Evolutionary conservation across 2,888 invertebrate species (phyloP).

Genomic region (Napeogenes inachia): DNA sequence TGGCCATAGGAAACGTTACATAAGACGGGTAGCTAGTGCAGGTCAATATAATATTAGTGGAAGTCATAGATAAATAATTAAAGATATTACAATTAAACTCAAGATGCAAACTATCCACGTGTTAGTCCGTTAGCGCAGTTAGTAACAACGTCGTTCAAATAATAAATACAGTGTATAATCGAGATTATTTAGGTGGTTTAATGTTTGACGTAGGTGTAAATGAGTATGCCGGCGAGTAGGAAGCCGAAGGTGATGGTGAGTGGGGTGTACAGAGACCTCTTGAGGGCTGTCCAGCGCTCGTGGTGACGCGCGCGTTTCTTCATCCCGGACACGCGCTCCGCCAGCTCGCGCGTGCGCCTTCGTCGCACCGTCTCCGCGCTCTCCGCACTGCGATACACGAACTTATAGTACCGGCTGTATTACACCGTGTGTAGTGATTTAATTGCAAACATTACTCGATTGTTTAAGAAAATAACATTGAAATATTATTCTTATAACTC

Average conservation of each 20-base stretch:
- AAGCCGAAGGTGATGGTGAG: slow-evolving; percentile 83
- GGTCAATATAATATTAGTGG: neutral
- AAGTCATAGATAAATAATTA: no score
- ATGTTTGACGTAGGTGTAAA: slow-evolving; percentile 77
- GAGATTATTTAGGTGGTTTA: slow-evolving; percentile 35
- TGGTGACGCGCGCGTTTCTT: slow-evolving; percentile 82
- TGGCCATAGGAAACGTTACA: slow-evolving; percentile 21
- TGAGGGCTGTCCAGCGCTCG: slow-evolving; percentile 84
- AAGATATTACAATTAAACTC: no score
- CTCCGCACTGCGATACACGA: slow-evolving; percentile 30
- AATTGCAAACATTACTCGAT: no score
- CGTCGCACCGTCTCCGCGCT: slow-evolving; percentile 42
- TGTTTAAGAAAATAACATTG: no score
- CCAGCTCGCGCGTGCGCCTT: slow-evolving; percentile 50
- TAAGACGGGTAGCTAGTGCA: slow-evolving; percentile 13
- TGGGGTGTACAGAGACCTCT: slow-evolving; percentile 88
- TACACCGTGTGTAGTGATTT: no score
- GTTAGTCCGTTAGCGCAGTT: no score
- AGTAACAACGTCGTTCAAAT: slow-evolving; percentile 4
- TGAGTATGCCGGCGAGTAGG: slow-evolving; percentile 81
- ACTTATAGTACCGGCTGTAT: slow-evolving; percentile 4
- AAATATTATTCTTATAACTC: no score
- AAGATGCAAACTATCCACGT: no score
- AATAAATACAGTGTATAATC: slow-evolving; percentile 12
- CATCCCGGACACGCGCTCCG: slow-evolving; percentile 70